phyloP scores from a whole-genome alignment of 2,888 invertebrate species.

The Prosapia bicincta region DNA sequence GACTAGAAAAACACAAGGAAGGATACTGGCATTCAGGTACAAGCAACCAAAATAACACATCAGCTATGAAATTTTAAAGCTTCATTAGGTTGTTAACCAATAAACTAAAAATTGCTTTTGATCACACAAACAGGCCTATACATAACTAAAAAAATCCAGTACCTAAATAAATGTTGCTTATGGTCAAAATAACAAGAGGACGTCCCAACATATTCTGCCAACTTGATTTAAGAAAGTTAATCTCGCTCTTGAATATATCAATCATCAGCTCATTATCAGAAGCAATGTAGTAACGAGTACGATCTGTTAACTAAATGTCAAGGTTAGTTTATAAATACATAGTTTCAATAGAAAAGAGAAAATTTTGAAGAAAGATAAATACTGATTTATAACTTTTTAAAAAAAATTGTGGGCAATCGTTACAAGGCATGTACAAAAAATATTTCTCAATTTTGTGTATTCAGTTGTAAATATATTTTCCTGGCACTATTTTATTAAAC shows the following conservation, averaged over 20 bases:
- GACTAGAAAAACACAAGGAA: background rate
- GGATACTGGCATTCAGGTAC: background rate
- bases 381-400: conserved; percentile 32
- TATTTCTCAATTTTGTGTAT: too few species aligned
- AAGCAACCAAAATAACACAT: background rate
- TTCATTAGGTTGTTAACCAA: background rate
- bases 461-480: too few species aligned
- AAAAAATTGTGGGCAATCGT: conserved; percentile 4
- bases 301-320: conserved; percentile 83
- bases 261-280: conserved; percentile 97
- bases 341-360: background rate
- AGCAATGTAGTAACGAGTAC: conserved; percentile 96
- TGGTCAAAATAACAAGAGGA: conserved; percentile 88
- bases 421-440: too few species aligned
- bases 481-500: too few species aligned
- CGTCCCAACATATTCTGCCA: conserved; percentile 98
- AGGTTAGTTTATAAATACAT: background rate
- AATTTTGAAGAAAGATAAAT: too few species aligned
- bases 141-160: conserved; percentile 41
- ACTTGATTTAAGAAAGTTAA: conserved; percentile 96
- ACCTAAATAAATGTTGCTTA: conserved; percentile 89
- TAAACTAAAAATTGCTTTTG: conserved; percentile 29
- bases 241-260: conserved; percentile 95
- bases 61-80: background rate
- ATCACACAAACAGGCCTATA: conserved; percentile 14